Conservation (phyloP, 2,888 invertebrate genomes). For the Saturnia pavonia region DNA sequence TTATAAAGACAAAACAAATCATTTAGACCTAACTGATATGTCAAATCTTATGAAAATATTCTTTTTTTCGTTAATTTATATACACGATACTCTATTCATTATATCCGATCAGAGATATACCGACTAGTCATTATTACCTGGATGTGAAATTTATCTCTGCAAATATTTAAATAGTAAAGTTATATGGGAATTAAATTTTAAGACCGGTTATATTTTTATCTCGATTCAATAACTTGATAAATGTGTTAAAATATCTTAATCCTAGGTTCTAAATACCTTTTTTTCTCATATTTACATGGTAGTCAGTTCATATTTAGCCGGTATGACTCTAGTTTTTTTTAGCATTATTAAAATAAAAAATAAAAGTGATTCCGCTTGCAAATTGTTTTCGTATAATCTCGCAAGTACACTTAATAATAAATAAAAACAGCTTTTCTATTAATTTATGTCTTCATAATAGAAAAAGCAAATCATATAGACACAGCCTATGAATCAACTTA, state of each 20-base stretch:
- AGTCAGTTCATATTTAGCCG: background rate
- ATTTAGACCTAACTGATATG: slow-evolving; percentile 1
- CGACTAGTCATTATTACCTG: background rate
- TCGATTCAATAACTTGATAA: background rate
- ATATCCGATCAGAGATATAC: slow-evolving; percentile 1
- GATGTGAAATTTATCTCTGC: background rate
- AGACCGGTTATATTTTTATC: background rate
- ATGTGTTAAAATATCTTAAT: background rate
- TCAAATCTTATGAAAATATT: background rate
- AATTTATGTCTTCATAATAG: slow-evolving; percentile 5
- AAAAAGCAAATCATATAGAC: slow-evolving; percentile 29
- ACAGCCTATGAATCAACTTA: slow-evolving; percentile 54
- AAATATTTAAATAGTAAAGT: background rate
- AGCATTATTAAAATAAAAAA: background rate
- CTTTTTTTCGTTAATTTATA: background rate
- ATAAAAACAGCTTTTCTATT: slow-evolving; percentile 24
- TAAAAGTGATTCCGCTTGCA: background rate
- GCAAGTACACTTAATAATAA: slow-evolving; percentile 32
- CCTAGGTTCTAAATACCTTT: background rate
- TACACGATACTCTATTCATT: background rate
- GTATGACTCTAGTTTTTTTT: background rate
- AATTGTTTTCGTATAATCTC: slow-evolving; percentile 6
- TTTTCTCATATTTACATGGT: background rate
- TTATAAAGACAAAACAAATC: slow-evolving; percentile 43
- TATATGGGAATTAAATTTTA: no score